Evolutionary conservation across 2,113 vertebrate species (phyloP).

Genomic region (Mixornis gularis): DNA sequence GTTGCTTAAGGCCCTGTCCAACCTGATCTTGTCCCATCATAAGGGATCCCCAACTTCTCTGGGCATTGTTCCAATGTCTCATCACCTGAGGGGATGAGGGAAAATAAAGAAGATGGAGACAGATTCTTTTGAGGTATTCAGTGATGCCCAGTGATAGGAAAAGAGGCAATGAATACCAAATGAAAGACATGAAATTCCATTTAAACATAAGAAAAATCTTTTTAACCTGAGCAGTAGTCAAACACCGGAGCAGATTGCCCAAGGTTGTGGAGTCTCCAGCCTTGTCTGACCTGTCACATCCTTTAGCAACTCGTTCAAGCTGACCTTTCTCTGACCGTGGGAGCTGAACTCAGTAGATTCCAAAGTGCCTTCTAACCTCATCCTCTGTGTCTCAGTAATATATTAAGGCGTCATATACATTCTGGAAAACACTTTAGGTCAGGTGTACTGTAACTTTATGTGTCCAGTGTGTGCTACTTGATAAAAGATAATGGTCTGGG

Average conservation of each 20-base stretch:
- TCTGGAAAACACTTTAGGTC: not conserved
- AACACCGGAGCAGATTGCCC: not conserved
- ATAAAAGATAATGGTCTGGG: fast-evolving
- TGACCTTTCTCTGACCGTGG: not conserved
- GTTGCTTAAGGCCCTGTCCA: not conserved
- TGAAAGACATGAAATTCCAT: not conserved
- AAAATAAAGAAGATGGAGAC: not conserved
- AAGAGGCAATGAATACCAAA: not conserved
- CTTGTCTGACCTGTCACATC: not conserved
- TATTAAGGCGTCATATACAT: not conserved
- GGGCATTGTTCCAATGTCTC: not conserved
- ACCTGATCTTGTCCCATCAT: not conserved
- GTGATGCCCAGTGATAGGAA: not conserved
- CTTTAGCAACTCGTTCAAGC: not conserved
- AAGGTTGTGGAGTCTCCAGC: not conserved
- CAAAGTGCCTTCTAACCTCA: not conserved
- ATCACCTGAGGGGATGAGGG: fast-evolving
- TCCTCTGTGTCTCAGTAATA: not conserved
- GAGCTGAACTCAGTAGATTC: not conserved
- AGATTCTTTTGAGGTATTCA: not conserved
- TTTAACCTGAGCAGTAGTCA: not conserved
- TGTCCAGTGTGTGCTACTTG: not conserved
- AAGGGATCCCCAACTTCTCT: not conserved
- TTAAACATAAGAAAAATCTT: not conserved
- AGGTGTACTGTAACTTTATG: not conserved